Evolutionary conservation across 1,140 invertebrate species (phyloP), one percentile per base, ranked within the genome.

Genomic region (Samia ricini): DNA sequence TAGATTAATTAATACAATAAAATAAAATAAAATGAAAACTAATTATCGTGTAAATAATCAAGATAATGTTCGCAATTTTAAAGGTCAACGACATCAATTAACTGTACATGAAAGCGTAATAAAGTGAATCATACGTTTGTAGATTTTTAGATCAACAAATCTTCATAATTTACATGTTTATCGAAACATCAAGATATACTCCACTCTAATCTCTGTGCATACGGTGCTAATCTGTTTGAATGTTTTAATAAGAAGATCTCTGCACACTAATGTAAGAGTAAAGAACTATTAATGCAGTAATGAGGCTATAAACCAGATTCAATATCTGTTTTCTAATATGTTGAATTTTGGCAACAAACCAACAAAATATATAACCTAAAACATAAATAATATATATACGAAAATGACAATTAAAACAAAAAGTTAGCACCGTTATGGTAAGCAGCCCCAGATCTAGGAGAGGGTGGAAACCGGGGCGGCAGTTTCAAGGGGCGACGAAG

Each of bases 91-190:
- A n/a, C 52, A 24, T 23, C 1, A 4, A 20, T 21, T 23, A 55
- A 24, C 22, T 55, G 20, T 55, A 55, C 52, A 6, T 24, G 22
- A 55, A 52, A 55, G 24, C 33, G 33, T 42, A 15, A 42, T 42
- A 42, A 42, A 42, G 33, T 55, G 52, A 55, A 24, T 55, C 52
- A 55, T 24, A 15, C 19, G 19, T 52, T 52, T 20, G 50, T 8
- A 10, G 22, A 20, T 22, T 21, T 21, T 52, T 52, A 23, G 19
- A 23, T 52, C 22, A 12, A 52, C 50, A 21, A 42, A 42, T 42
- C 1, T 42, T 42, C 33, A 42, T 42, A 15, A 42, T 15, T 8
- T 42, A 52, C 50, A 42, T 52, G 49, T 20, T 7, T 51, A 2
- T 52, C n/a, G 22, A 4, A 52, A 20, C 22, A 12, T 20, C 21